phyloP scores from a whole-genome alignment of 2,888 invertebrate genomes.

The Zele albiditarsus region DNA sequence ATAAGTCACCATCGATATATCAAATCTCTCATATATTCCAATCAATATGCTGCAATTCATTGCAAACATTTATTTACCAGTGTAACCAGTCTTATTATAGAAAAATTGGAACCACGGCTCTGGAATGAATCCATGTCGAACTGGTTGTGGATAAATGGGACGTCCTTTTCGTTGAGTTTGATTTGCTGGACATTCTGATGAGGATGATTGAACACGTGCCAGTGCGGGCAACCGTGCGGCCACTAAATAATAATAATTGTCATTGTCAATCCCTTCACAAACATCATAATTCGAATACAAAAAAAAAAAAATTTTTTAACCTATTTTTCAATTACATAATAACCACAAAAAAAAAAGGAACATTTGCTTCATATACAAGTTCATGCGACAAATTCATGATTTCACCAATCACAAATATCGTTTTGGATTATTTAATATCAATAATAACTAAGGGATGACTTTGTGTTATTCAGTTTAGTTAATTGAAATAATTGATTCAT shows the following conservation, averaged over 20 bases:
- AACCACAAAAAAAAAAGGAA: constrained; percentile 11
- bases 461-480: neutral
- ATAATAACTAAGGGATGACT: neutral
- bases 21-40: neutral
- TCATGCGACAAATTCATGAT: neutral
- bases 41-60: neutral
- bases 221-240: constrained; percentile 57
- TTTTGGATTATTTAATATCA: constrained; percentile 29
- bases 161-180: constrained; percentile 71
- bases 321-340: constrained; percentile 14
- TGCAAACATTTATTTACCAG: constrained; percentile 71
- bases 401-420: neutral
- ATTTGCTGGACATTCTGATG: constrained; percentile 46
- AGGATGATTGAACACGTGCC: constrained; percentile 51
- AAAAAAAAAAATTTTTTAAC: neutral
- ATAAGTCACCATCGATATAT: neutral
- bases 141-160: constrained; percentile 82
- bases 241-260: constrained; percentile 41
- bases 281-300: constrained; percentile 2
- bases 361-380: neutral
- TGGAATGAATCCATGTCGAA: constrained; percentile 92
- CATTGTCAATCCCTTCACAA: neutral
- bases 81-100: constrained; percentile 92
- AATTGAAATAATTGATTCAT: neutral
- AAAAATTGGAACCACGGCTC: constrained; percentile 97